Evolutionary conservation across 2,113 vertebrate species (phyloP), one percentile per base, ranked within the genome.

Genomic region (Eupsittula cactorum): DNA sequence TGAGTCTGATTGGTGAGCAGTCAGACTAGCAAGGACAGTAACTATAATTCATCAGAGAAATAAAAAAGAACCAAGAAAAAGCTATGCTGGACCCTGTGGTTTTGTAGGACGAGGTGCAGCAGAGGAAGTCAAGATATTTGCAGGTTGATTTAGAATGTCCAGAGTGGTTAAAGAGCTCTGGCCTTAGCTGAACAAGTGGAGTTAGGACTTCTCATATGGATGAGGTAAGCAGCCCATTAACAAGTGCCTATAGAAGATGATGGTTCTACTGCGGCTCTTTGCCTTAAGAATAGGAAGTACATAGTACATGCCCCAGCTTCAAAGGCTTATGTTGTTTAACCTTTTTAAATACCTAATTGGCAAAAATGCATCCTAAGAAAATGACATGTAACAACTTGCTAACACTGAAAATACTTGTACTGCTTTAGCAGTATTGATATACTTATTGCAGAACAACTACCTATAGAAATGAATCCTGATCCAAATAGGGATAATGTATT

Each of bases 351-450:
- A 16, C 8, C 16, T 46, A 24, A 41, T 10, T 41, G 31, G 11
- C 55, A 76, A 70, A 87, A 64, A 49, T 6, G 12, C 8, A 3
- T 46, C 16, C 27, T 29, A 42, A 15, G 14, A 52, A 92, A 84
- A 84, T 52, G 4, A 28, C 52, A 46, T 0, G 0, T 62, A 31
- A 37, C 16, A 28, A 31, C 21, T 47, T 68, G n/a, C 18, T 46
- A 46, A 28, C n/a, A 37, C 13, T 19, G 53, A 62, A 79, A 65
- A 79, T 46, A 31, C 27, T n/a, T 47, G 33, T 28, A 63, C 23
- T 47, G 33, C 16, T 76, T 63, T 63, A 68, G 20, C 42, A 52
- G 9, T 24, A 46, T 18, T 67, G 50, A n/a, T 55, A 55, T 2
- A 81, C 12, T 50, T 70, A 42, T 13, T 77, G 78, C 42, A 52